Base-by-base conservation (phyloP, 37 sponge, comb jelly and placozoan species). In the Geodia barretti region DNA sequence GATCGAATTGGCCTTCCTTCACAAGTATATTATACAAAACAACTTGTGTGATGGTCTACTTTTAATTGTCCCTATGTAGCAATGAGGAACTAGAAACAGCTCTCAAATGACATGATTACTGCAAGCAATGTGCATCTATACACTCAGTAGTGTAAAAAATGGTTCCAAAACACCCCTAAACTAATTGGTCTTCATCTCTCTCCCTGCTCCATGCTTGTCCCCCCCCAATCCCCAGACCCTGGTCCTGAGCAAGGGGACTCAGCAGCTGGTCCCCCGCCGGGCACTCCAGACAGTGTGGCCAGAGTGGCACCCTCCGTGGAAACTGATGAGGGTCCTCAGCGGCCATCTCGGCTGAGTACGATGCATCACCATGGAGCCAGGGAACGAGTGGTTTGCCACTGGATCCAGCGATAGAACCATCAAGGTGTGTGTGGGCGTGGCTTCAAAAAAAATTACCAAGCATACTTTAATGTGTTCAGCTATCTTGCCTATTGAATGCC, bases 341-440 rank as follows among this genome's bases (percentile, higher is more conserved):
- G 99, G 99, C 24, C 99, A 98, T 70, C 76, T 94, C 24, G 99
- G 99, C 29, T 98, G 99, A 97, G 99, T 98, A 25, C 68, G 99
- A 37, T 93, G 88, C 63, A 87, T 98, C 19, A 90, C 95, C 67
- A 74, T 98, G 31, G 99, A 98, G 47, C 99, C 97, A 19, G 89
- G 90, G 41, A 98, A 98, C 60, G 97, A 96, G 47, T 98, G 96
- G 96, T 98, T 98, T 90, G 93, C 90, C 41, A 98, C 99, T 69
- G 99, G 99, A 24, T 91, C 95, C 23, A 89, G 85, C 26, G 99
- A 98, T 64, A 80, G 99, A 43, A 93, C 94, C 31, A 98, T 98
- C 54, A 98, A 98, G 96, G 96, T 95, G 28, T 47, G n/a, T n/a
- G n/a, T n/a, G n/a, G n/a, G n/a, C n/a, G n/a, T n/a, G n/a, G n/a